These are phyloP conservation scores for Anguilla pacifica DNA, from an alignment of 2,797 vertebrate genomes.

Conservation along the genomic window DNA sequence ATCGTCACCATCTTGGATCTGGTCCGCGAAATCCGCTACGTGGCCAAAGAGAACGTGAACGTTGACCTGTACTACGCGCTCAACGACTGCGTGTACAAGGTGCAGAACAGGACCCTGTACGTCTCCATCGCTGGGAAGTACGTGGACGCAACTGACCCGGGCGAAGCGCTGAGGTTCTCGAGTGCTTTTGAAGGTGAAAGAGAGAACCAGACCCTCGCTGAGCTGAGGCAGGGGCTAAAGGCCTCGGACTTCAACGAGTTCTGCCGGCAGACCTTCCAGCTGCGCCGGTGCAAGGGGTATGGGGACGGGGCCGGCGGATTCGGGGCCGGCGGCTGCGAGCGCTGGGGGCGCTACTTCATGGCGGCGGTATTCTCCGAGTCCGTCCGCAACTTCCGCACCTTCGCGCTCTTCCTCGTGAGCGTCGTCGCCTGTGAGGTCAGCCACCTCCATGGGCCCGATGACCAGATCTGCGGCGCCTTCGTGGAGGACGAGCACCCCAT, in stretches of 20 bases:
- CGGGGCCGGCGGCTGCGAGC: slow-evolving; percentile 53
- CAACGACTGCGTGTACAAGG: slow-evolving; percentile 63
- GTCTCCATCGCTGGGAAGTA: too few species aligned
- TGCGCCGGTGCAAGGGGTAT: slow-evolving; percentile 45
- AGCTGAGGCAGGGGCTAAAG: slow-evolving; percentile 59
- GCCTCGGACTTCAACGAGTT: slow-evolving; percentile 60
- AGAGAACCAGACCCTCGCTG: slow-evolving; percentile 41
- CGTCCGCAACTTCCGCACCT: slow-evolving; percentile 62
- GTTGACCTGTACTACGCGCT: slow-evolving; percentile 60
- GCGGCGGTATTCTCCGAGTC: slow-evolving; percentile 62
- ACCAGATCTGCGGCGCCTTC: slow-evolving; percentile 57
- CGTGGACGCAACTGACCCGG: too few species aligned
- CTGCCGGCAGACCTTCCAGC: slow-evolving; percentile 66
- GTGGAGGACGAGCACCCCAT: slow-evolving; percentile 62
- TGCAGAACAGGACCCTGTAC: slow-evolving; percentile 33
- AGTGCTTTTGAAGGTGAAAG: too few species aligned
- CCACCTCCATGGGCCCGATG: slow-evolving; percentile 43
- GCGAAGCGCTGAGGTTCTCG: too few species aligned
- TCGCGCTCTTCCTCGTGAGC: slow-evolving; percentile 68
- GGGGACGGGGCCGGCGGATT: not conserved
- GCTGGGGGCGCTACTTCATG: slow-evolving; percentile 68
- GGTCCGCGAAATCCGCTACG: slow-evolving; percentile 64
- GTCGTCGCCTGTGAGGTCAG: slow-evolving; percentile 66
- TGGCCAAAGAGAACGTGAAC: slow-evolving; percentile 55
- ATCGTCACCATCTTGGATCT: slow-evolving; percentile 63